These are phyloP conservation scores for Spheniscus humboldti DNA, from an alignment of 2,797 vertebrate genomes.

Conservation along the genomic window DNA sequence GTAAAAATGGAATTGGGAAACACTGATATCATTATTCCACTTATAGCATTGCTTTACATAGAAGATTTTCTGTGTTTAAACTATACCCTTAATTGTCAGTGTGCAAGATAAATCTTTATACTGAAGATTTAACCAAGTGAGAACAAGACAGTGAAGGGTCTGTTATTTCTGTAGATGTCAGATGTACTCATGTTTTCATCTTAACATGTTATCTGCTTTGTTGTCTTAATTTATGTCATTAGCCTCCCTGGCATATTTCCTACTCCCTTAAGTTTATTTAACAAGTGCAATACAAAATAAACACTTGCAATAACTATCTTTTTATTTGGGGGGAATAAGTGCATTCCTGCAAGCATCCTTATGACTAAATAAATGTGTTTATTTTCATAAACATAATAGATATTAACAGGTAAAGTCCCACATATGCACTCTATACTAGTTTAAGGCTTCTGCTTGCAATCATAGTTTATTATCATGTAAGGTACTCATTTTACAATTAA, in stretches of 20 bases:
- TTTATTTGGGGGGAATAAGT: neutral
- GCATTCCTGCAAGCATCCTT: neutral
- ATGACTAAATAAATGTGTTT: neutral
- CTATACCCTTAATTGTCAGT: neutral
- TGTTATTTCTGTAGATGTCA: neutral
- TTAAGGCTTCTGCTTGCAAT: neutral
- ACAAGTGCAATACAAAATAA: neutral
- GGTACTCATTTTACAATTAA: neutral
- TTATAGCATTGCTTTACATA: neutral
- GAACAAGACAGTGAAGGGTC: neutral
- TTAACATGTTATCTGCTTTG: neutral
- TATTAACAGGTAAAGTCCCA: neutral
- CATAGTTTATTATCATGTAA: neutral
- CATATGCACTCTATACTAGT: neutral
- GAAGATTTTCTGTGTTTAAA: neutral
- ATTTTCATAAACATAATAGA: neutral
- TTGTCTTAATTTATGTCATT: neutral
- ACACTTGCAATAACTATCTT: neutral
- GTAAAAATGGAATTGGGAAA: neutral
- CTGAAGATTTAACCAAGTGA: neutral
- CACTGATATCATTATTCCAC: neutral
- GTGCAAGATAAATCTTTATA: neutral
- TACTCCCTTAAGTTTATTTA: neutral
- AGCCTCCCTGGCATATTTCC: neutral
- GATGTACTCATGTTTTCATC: neutral